Evolutionary conservation across 2,888 invertebrate species (phyloP).

Genomic region (Lathronympha strigana): DNA sequence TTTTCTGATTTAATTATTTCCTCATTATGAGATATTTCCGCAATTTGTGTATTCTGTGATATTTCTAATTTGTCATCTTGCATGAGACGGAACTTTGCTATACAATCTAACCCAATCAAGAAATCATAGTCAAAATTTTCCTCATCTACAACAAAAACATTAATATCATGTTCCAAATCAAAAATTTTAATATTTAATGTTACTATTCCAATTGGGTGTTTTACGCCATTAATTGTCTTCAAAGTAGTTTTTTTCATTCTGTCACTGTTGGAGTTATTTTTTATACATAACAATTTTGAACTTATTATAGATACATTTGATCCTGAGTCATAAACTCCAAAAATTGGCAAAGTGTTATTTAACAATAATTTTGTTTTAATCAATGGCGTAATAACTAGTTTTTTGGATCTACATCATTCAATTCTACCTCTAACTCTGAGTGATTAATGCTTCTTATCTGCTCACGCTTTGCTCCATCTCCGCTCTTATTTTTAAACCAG

Average conservation of each 20-base stretch:
- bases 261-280: conserved; percentile 12
- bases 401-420: too few relatives aligned
- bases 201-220: too few relatives aligned
- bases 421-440: too few relatives aligned
- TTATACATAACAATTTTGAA: conserved; percentile 46
- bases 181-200: too few relatives aligned
- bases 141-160: conserved; percentile 43
- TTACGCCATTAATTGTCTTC: conserved; percentile 18
- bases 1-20: too few relatives aligned
- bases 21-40: not conserved
- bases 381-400: too few relatives aligned
- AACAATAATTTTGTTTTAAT: conserved; percentile 46
- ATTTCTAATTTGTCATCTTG: conserved; percentile 44
- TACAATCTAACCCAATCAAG: conserved; percentile 48
- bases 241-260: conserved; percentile 5
- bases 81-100: conserved; percentile 46
- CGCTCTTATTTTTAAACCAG: not conserved
- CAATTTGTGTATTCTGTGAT: conserved; percentile 5
- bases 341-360: conserved; percentile 44
- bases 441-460: not conserved
- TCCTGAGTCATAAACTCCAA: conserved; percentile 49
- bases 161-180: not conserved
- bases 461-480: not conserved
- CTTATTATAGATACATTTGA: conserved; percentile 52
- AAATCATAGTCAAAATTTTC: conserved; percentile 49